Evolutionary conservation across 1,140 invertebrate species (phyloP).

Genomic region (Musca vetustissima): DNA sequence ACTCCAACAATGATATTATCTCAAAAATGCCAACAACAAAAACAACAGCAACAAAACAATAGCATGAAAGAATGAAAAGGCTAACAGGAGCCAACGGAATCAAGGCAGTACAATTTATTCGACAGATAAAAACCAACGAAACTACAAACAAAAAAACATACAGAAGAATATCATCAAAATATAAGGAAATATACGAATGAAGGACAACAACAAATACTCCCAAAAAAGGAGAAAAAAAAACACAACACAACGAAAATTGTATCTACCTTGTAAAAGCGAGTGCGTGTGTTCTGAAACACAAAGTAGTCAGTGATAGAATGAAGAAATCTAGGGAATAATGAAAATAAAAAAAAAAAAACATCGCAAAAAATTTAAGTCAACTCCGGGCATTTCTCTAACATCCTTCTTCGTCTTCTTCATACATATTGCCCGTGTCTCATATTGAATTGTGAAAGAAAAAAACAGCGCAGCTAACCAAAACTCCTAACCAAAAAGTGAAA

Average conservation of each 20-base stretch:
- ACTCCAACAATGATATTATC: too few relatives aligned
- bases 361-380: not conserved
- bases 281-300: conserved; percentile 20
- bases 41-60: conserved; percentile 12
- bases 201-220: conserved; percentile 4
- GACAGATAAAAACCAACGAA: not conserved
- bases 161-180: not conserved
- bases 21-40: too few relatives aligned
- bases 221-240: not conserved
- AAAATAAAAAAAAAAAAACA: too few relatives aligned
- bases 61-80: not conserved
- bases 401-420: too few relatives aligned
- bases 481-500: too few relatives aligned
- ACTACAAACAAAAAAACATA: not conserved
- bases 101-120: not conserved
- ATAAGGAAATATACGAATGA: too few relatives aligned
- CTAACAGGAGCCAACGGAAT: not conserved
- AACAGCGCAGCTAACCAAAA: too few relatives aligned
- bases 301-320: too few relatives aligned
- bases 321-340: too few relatives aligned
- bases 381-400: too few relatives aligned
- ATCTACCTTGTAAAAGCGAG: conserved; percentile 28
- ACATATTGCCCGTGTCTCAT: too few relatives aligned
- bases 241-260: conserved; percentile 26
- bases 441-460: too few relatives aligned